Evolutionary conservation across 1,140 invertebrate genomes (phyloP), one percentile per base, ranked within the genome.

Genomic region (Drosophila arawakana): DNA sequence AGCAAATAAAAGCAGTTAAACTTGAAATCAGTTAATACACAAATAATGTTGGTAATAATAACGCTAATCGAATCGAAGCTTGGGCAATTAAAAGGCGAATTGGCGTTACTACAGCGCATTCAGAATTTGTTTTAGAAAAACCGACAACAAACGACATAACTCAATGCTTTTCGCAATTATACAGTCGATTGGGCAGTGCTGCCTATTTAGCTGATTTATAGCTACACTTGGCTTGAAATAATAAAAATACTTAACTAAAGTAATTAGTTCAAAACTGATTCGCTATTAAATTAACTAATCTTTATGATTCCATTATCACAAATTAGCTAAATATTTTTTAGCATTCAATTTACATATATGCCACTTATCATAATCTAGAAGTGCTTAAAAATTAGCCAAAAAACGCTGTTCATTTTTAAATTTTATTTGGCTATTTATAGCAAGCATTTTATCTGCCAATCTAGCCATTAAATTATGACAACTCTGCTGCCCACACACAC

Each of bases 81-180:
- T 30, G 41, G 43, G n/a, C 59, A 65, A 75, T 72, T 82, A 80
- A 70, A 70, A 71, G 37, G 57, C 55, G 50, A 83, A 70, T 73
- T 63, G 37, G 57, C 55, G 47, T 84, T 84, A 60, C 58, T 55
- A 69, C 74, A 82, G 55, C 50, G 47, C 46, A 46, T 7, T 43
- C 34, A 44, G 37, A 76, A 85, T 65, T 30, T 78, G 71, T 80
- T 59, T 71, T 74, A 58, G 62, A 73, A 67, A 75, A 79, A 63
- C 58, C 46, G 57, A 59, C 58, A 15, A 15, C 15, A 25, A 25
- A 34, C 41, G 13, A 39, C 37, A 39, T 9, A 39, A 39, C 37
- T 39, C 47, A 30, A 18, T 35, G 15, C 34, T 59, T 58, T 52
- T 30, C 46, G 46, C 37, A 54, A 37, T 62, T 65, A 30, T 58